Percentiles rank a stretch among this genome's conserved stretches.
phyloP scores from a whole-genome alignment of 2,113 vertebrate genomes.

The Gyps fulvus region DNA sequence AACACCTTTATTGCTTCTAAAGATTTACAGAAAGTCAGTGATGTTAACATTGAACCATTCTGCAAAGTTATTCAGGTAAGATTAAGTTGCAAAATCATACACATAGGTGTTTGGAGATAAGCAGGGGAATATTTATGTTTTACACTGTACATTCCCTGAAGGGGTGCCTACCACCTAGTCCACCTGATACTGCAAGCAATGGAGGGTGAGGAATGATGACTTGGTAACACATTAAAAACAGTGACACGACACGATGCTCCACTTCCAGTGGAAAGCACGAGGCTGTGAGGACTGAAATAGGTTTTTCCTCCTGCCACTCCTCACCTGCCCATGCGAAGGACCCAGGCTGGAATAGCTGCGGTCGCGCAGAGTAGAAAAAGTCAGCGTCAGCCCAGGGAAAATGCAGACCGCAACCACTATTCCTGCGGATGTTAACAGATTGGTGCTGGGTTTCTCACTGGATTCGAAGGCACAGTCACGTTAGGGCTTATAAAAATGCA shows the following conservation, averaged over 20 bases:
- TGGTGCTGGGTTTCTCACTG: neutral
- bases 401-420: neutral
- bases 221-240: neutral
- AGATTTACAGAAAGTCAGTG: neutral
- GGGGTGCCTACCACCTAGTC: neutral
- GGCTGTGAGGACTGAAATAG: neutral
- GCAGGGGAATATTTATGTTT: neutral
- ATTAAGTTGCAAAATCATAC: neutral
- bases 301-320: neutral
- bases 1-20: neutral
- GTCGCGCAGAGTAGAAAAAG: neutral
- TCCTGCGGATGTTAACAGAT: neutral
- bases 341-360: neutral
- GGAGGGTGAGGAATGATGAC: neutral
- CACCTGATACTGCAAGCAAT: neutral
- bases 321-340: neutral
- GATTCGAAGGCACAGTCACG: neutral
- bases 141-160: neutral
- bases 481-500: neutral
- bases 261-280: neutral
- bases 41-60: neutral
- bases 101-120: neutral
- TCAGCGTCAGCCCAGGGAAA: neutral
- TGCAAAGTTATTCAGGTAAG: neutral
- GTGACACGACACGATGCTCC: accelerated